phyloP scores from a whole-genome alignment of 2,797 vertebrate species.

The Amblyraja radiata region DNA sequence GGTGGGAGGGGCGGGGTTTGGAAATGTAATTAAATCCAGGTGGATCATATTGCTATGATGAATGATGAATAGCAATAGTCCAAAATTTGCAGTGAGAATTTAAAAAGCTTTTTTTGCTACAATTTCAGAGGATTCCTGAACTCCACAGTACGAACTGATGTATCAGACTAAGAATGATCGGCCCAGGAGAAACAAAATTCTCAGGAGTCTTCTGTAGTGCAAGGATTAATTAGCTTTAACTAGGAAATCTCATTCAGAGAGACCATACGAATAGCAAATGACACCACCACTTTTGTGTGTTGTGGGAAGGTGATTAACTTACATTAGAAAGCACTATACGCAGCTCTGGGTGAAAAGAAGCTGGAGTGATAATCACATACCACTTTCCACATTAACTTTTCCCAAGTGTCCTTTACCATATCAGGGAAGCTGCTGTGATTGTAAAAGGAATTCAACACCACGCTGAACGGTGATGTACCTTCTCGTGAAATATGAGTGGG shows the following conservation, averaged over 20 bases:
- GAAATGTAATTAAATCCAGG: no score
- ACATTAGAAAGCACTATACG: conserved; percentile 20
- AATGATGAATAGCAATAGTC: no score
- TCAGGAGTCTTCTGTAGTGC: background rate
- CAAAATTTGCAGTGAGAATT: background rate
- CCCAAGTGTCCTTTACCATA: background rate
- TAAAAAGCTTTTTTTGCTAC: background rate
- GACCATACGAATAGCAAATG: background rate
- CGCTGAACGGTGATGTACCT: background rate
- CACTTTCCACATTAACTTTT: conserved; percentile 19
- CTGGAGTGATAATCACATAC: conserved; percentile 30
- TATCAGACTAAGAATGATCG: background rate
- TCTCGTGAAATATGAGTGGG: background rate
- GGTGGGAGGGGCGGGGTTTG: no score
- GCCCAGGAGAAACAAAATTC: background rate
- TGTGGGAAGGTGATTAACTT: conserved; percentile 25
- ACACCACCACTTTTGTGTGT: background rate
- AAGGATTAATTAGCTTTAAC: conserved; percentile 19
- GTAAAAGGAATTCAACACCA: conserved; percentile 14
- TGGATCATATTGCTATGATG: no score
- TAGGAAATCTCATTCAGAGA: conserved; percentile 7
- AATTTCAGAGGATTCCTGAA: background rate
- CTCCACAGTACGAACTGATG: background rate
- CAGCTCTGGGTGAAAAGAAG: conserved; percentile 11
- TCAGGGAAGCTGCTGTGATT: background rate